Evolutionary conservation across 2,113 vertebrate species (phyloP).

Genomic region (Dryoscopus gambensis): DNA sequence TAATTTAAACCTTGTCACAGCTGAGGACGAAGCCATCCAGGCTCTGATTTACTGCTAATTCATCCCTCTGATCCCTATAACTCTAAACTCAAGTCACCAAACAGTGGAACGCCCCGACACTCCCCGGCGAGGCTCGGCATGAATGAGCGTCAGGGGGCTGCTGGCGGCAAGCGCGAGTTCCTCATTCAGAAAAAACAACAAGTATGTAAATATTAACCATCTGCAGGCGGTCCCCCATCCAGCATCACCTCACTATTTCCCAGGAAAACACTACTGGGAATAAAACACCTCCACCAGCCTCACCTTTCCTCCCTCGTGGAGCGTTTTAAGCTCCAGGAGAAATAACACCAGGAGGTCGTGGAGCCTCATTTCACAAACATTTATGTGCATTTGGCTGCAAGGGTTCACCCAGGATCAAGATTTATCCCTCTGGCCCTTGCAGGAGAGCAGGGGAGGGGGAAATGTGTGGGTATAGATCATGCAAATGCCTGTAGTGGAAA

Average conservation of each 20-base stretch:
- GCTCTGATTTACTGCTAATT: constrained; percentile 74
- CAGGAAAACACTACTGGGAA: background rate
- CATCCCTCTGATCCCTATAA: constrained; percentile 43
- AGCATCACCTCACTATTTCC: background rate
- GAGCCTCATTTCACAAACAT: background rate
- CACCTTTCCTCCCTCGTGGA: background rate
- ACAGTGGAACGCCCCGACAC: constrained; percentile 31
- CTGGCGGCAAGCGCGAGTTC: background rate
- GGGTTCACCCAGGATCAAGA: background rate
- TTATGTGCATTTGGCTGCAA: background rate
- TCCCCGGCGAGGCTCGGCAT: background rate
- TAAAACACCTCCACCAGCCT: background rate
- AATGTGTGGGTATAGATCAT: background rate
- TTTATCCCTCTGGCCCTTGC: constrained; percentile 10
- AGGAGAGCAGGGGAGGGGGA: background rate
- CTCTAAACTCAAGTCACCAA: constrained; percentile 66
- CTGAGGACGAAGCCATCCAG: constrained; percentile 50
- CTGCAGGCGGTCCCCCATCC: rapidly evolving
- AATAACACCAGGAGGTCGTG: background rate
- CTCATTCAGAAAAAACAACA: background rate
- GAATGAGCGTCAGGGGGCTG: constrained; percentile 13
- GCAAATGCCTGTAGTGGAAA: background rate
- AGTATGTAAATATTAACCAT: background rate
- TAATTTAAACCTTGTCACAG: constrained; percentile 65
- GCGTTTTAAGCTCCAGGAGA: background rate